Percentiles rank a stretch among this genome's conserved stretches.
Evolutionary conservation across 2,113 vertebrate genomes (phyloP).

Genomic region (Gasterosteus aculeatus): DNA sequence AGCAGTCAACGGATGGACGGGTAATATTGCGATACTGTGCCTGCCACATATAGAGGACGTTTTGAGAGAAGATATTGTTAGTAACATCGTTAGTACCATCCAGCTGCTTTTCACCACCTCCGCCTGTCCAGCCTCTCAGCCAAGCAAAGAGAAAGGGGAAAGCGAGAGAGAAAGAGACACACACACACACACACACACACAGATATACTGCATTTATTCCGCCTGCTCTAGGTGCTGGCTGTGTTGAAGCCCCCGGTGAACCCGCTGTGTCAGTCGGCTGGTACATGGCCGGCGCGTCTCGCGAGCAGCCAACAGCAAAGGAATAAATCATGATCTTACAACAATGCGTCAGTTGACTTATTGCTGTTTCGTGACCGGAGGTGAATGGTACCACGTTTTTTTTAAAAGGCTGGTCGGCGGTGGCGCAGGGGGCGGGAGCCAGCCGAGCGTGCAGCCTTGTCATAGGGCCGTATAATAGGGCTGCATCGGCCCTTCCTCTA

Average conservation of each 20-base stretch:
- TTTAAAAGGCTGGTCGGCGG: slow-evolving; percentile 69
- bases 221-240: slow-evolving; percentile 65
- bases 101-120: slow-evolving; percentile 72
- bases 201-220: slow-evolving; percentile 66
- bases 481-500: slow-evolving; percentile 88
- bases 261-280: slow-evolving; percentile 85
- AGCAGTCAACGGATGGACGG: slow-evolving; percentile 47
- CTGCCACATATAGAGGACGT: slow-evolving; percentile 44
- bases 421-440: slow-evolving; percentile 85
- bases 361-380: slow-evolving; percentile 91
- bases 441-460: slow-evolving; percentile 93
- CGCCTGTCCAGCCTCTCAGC: slow-evolving; percentile 64
- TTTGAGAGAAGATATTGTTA: slow-evolving; percentile 58
- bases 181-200: slow-evolving; percentile 28
- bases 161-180: slow-evolving; percentile 24
- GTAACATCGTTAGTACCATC: slow-evolving; percentile 68
- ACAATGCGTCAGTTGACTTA: slow-evolving; percentile 92
- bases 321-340: slow-evolving; percentile 97
- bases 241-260: slow-evolving; percentile 81
- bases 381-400: slow-evolving; percentile 87
- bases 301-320: slow-evolving; percentile 88
- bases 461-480: slow-evolving; percentile 93
- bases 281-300: slow-evolving; percentile 80
- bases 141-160: slow-evolving; percentile 62
- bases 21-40: slow-evolving; percentile 49